These are phyloP conservation scores for Pseudopleuronectes americanus DNA, from an alignment of 2,797 vertebrate genomes.

Conservation along the genomic window DNA sequence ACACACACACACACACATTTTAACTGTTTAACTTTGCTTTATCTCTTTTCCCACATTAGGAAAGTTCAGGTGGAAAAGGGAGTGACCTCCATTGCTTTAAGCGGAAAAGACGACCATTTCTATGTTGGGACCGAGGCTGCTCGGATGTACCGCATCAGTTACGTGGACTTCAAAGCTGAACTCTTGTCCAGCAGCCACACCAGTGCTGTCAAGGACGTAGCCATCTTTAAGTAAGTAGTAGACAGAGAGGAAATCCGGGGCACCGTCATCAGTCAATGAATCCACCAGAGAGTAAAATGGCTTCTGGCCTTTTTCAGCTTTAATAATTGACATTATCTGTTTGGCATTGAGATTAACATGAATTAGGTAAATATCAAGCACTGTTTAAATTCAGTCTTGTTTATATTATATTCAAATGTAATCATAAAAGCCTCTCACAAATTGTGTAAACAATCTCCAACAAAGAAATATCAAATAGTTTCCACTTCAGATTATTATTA, in stretches of 20 bases:
- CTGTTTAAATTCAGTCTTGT: not conserved
- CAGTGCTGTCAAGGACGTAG: conserved; percentile 82
- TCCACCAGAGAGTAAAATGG: no score
- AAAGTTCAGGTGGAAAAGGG: conserved; percentile 86
- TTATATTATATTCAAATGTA: no score
- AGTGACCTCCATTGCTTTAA: conserved; percentile 87
- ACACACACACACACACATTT: no score
- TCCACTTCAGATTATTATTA: no score
- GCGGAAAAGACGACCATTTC: conserved; percentile 87
- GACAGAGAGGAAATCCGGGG: not conserved
- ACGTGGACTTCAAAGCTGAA: conserved; percentile 85
- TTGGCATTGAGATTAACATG: no score
- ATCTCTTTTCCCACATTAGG: conserved; percentile 67
- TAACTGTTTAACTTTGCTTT: not conserved
- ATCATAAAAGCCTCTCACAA: no score
- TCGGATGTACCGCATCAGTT: conserved; percentile 86
- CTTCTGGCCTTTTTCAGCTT: conserved; percentile 3
- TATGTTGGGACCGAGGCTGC: conserved; percentile 87
- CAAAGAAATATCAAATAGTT: no score
- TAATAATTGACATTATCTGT: not conserved
- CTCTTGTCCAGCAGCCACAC: conserved; percentile 87
- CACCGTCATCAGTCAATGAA: not conserved
- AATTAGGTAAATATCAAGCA: no score
- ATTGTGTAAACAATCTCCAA: no score
- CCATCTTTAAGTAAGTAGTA: conserved; percentile 88